These are phyloP conservation scores for Zophobas atratus DNA, from an alignment of 1,140 invertebrate genomes.

Conservation along the genomic window DNA sequence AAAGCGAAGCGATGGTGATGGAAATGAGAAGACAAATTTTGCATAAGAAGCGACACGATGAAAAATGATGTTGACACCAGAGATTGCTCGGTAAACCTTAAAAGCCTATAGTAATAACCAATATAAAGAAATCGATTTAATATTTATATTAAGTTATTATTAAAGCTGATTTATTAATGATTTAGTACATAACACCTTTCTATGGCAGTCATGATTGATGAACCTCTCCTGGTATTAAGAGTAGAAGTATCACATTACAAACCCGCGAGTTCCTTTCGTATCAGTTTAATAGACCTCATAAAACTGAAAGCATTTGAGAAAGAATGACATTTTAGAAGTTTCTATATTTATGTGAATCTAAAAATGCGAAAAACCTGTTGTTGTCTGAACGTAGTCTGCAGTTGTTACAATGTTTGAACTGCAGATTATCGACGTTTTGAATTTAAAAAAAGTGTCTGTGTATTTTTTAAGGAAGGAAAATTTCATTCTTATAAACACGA, in stretches of 20 bases:
- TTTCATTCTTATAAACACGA: no score
- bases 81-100: slow-evolving; percentile 32
- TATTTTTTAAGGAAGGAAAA: no score
- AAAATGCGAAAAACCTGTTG: no score
- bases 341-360: no score
- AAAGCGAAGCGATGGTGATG: slow-evolving; percentile 36
- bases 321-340: no score
- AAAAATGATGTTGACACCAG: slow-evolving; percentile 44
- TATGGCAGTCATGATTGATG: slow-evolving; percentile 35
- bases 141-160: slow-evolving; percentile 45
- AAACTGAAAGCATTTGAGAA: no score
- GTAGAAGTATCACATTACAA: slow-evolving; percentile 2
- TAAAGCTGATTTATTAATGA: slow-evolving; percentile 45
- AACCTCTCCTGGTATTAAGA: slow-evolving; percentile 1
- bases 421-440: no score
- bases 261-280: not conserved
- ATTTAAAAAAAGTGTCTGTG: no score
- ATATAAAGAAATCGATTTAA: slow-evolving; percentile 48
- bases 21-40: slow-evolving; percentile 42
- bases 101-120: slow-evolving; percentile 31
- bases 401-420: no score
- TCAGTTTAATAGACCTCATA: no score
- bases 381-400: no score
- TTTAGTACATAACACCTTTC: slow-evolving; percentile 36
- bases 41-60: slow-evolving; percentile 47